These are phyloP conservation scores for human (Homo sapiens) DNA, from an alignment of 2,113 vertebrate genomes.

Conservation along the genomic window DNA sequence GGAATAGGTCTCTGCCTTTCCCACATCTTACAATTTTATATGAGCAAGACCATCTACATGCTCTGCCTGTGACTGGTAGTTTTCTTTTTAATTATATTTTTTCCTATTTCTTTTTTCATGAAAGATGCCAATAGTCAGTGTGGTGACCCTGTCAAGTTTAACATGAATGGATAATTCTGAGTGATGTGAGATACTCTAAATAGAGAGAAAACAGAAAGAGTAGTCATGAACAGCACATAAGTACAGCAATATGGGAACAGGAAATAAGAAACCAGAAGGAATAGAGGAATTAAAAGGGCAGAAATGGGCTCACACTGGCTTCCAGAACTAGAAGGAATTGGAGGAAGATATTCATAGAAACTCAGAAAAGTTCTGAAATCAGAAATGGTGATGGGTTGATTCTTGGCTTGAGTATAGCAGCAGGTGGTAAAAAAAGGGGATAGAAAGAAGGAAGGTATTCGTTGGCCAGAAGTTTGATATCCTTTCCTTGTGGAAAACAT, in stretches of 20 bases:
- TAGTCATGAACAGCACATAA: not conserved
- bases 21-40: not conserved
- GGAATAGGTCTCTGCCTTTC: not conserved
- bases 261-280: not conserved
- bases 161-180: not conserved
- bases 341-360: not conserved
- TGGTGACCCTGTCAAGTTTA: not conserved
- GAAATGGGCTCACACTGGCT: not conserved
- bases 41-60: not conserved
- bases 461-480: not conserved
- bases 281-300: not conserved
- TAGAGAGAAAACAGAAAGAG: not conserved
- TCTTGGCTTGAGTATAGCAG: not conserved
- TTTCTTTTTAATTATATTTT: not conserved
- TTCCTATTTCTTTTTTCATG: not conserved
- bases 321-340: not conserved
- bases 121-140: not conserved
- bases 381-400: not conserved
- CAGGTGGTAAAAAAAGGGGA: not conserved
- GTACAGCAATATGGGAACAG: not conserved
- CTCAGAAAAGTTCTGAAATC: not conserved
- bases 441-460: not conserved
- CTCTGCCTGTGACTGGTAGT: not conserved
- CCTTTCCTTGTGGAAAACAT: not conserved
- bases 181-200: not conserved